Base-by-base conservation (phyloP, 1,140 invertebrate species). In the Diachasmimorpha longicaudata region DNA sequence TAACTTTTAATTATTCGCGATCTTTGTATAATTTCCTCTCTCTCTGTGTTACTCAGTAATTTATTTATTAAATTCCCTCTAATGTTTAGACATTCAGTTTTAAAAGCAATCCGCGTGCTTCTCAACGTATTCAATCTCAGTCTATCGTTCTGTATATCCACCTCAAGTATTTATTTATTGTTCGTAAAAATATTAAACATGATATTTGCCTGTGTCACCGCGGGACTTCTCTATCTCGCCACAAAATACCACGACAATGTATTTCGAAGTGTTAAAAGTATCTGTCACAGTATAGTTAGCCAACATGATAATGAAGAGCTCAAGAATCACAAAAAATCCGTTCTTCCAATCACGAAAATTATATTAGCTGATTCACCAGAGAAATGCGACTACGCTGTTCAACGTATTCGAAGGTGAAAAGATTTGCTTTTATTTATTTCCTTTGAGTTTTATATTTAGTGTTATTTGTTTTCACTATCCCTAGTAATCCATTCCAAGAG, bases 241-340 rank as follows among this genome's bases (percentile, higher is more conserved):
- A 87, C 86, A 55, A 88, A 87, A 75, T 89, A 88, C 78, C 86
- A 84, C 79, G 81, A 83, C 14, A 88, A 89, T 79, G 85, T 89
- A 42, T 79, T 87, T 80, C 79, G 79, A 74, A 83, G 85, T 19
- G 83, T 88, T 19, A 85, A 85, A 76, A 80, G 85, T 16, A 58
- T 89, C 10, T 87, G 83, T 72, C 76, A 31, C 9, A 66, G 63
- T 25, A 75, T 39, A 48, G 78, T 77, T 31, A 75, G 55, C 25
- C 72, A 66, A 63, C 77, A 78, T 37, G 75, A 73, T 67, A 75
- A 72, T 14, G 19, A 80, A 52, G 48, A 68, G 10, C 70, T 70
- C 13, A 25, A 70, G 39, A 58, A 80, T 21, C 70, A 72, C n/a
- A 81, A 83, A 37, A 77, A 80, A 69, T 44, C 78, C 69, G 79